Percentiles rank a stretch among this genome's conserved stretches.
Conservation (phyloP, 2,797 vertebrate species). For the Neopelma chrysocephalum region DNA sequence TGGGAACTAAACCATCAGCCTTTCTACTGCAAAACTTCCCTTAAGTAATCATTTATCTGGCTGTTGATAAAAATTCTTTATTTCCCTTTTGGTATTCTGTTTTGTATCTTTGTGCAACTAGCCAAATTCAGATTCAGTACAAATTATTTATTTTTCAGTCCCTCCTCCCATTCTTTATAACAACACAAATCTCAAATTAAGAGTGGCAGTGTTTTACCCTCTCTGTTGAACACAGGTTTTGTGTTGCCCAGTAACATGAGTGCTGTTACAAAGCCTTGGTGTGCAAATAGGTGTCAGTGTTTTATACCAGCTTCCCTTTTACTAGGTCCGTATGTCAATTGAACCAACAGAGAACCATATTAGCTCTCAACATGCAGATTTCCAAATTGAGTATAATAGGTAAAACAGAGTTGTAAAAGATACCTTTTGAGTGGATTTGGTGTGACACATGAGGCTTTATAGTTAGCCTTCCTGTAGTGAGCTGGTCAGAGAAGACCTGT, state of each 20-base stretch:
- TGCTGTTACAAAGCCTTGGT: accelerated
- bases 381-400: neutral
- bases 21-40: neutral
- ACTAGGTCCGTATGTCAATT: neutral
- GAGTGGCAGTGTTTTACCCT: neutral
- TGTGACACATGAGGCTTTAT: neutral
- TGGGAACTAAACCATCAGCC: neutral
- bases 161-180: neutral
- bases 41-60: neutral
- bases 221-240: neutral
- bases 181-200: neutral
- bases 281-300: neutral
- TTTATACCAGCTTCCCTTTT: neutral
- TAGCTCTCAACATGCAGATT: neutral
- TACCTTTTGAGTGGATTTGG: neutral
- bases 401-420: neutral
- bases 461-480: neutral
- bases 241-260: neutral
- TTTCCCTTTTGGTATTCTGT: neutral
- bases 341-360: neutral
- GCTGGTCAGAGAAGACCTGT: neutral
- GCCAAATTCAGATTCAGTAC: neutral
- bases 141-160: neutral
- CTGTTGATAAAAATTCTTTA: neutral
- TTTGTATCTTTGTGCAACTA: neutral